Conservation (phyloP, 2,113 vertebrate species). For the Saimiri boliviensis region DNA sequence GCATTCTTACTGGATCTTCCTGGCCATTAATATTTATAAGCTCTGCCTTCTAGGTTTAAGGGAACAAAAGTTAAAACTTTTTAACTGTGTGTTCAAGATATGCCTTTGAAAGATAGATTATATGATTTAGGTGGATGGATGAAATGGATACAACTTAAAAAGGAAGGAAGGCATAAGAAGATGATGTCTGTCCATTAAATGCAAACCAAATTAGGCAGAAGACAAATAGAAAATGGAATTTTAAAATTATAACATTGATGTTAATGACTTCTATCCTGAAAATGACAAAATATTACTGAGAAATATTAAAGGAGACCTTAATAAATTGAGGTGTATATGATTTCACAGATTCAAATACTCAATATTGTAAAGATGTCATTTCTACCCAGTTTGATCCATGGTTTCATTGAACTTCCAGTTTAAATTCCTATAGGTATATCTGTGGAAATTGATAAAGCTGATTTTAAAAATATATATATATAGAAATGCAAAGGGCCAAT, state of each 20-base stretch:
- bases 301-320: background rate
- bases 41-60: constrained; percentile 14
- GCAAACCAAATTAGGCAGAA: background rate
- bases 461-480: background rate
- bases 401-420: background rate
- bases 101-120: background rate
- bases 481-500: background rate
- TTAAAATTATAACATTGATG: background rate
- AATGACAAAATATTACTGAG: background rate
- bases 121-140: background rate
- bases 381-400: background rate
- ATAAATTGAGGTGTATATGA: background rate
- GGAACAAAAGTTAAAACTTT: background rate
- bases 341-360: background rate
- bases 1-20: background rate
- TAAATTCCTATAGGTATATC: background rate
- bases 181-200: background rate
- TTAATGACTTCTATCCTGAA: background rate
- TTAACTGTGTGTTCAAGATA: background rate
- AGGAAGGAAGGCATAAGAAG: background rate
- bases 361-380: background rate
- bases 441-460: background rate
- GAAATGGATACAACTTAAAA: background rate
- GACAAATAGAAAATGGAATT: background rate
- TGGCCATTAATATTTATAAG: background rate